Evolutionary conservation across 2,888 invertebrate genomes (phyloP).

Genomic region (Scaptomyza parva): DNA sequence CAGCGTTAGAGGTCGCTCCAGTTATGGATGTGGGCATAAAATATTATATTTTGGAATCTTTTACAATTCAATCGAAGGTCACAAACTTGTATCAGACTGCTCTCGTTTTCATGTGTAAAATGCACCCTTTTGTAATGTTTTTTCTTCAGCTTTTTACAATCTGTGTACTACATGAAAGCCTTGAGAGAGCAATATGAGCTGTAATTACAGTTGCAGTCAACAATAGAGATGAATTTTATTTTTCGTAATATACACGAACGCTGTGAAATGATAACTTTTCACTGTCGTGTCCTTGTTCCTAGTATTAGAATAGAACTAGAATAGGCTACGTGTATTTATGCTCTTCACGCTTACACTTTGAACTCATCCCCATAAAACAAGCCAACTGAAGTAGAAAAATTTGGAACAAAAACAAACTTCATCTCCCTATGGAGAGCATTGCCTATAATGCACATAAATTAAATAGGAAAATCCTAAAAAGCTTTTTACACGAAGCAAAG

Average conservation of each 20-base stretch:
- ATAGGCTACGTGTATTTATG: constrained; percentile 66
- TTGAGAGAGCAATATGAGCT: constrained; percentile 50
- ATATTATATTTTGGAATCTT: constrained; percentile 72
- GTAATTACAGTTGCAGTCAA: constrained; percentile 40
- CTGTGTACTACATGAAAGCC: constrained; percentile 55
- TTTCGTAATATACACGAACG: constrained; percentile 8
- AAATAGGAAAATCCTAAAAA: constrained; percentile 75
- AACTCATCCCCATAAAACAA: constrained; percentile 79
- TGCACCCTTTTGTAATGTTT: constrained; percentile 21
- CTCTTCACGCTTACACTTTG: constrained; percentile 76
- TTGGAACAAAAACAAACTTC: constrained; percentile 59
- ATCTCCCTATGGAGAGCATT: constrained; percentile 40
- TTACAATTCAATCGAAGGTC: constrained; percentile 69
- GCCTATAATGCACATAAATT: constrained; percentile 75
- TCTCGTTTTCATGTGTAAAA: constrained; percentile 65
- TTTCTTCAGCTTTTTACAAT: constrained; percentile 39
- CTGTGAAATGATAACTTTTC: constrained; percentile 52
- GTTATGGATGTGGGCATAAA: constrained; percentile 68
- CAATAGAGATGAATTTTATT: constrained; percentile 2
- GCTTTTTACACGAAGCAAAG: constrained; percentile 39
- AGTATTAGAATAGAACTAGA: constrained; percentile 15
- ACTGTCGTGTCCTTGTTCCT: constrained; percentile 43
- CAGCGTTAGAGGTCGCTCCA: constrained; percentile 52
- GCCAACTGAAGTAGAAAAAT: constrained; percentile 74
- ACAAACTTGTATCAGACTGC: constrained; percentile 61